Evolutionary conservation across 2,888 invertebrate genomes (phyloP), one percentile per base, ranked within the genome.

Genomic region (Leptopterna dolabrata): DNA sequence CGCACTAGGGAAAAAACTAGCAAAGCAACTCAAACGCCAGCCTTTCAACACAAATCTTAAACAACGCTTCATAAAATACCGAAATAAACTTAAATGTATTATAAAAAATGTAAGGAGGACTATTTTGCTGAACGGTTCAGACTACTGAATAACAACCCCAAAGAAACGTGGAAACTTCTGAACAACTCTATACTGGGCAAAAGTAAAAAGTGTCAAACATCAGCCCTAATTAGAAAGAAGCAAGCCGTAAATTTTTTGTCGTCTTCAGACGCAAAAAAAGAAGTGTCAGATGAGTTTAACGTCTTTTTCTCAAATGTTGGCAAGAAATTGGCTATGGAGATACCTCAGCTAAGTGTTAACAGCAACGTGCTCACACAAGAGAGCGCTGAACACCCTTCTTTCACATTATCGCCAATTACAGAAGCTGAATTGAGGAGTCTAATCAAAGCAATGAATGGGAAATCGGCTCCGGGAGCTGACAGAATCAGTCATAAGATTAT

Each of bases 1-100:
- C 78, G 87, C n/a, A 63, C 55, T 24, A 87, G 81, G 55, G 87
- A 87, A 78, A n/a, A 55, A 55, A 6, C 47, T 87, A 43, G 43
- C 47, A 14, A 51, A 30, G 41, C 29, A 63, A 30, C 45, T 80
- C 16, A 80, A 81, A 55, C 47, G 19, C 47, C 63, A 81, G 81
- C 87, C 87, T 2, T 87, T 80, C 30, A 55, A 80, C 36, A 13
- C 24, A 9, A 55, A 13, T 3, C 80, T 87, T 11, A 87, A 87
- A 36, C n/a, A 41, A 43, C 43, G 78, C 0, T 43, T 19, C 24
- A 14, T 45, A 41, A 36, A 16, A 29, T 27, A 51, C 71, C 19
- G 43, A 71, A 87, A 80, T 11, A 87, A 82, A 19, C 41, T 82
- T 1, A 82, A 27, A 51, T n/a, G 3, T 19, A 11, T 82, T 24